These are phyloP conservation scores for Gymnocypris eckloni DNA, from an alignment of 2,797 vertebrate genomes.

Conservation along the genomic window DNA sequence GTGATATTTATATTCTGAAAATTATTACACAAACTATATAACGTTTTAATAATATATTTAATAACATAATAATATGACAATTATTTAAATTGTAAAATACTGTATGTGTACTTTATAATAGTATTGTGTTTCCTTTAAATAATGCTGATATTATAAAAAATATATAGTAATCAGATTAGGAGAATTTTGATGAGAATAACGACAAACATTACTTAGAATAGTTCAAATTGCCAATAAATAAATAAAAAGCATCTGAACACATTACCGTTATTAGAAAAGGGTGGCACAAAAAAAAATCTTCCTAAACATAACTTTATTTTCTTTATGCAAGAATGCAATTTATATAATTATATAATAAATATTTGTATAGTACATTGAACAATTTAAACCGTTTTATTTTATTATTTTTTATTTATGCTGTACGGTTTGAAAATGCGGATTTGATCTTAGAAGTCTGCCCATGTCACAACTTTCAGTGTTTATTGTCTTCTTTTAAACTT, in stretches of 20 bases:
- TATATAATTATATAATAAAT: background rate
- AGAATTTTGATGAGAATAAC: too few relatives aligned
- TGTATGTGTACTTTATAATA: background rate
- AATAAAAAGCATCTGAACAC: too few relatives aligned
- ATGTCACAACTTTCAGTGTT: background rate
- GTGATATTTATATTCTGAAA: too few relatives aligned
- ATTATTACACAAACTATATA: background rate
- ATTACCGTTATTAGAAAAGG: too few relatives aligned
- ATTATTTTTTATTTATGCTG: too few relatives aligned
- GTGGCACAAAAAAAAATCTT: too few relatives aligned
- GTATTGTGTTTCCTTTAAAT: background rate
- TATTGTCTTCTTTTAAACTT: background rate
- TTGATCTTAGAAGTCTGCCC: background rate
- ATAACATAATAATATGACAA: background rate
- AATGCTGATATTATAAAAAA: background rate
- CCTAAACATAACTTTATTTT: background rate
- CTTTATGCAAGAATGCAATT: background rate
- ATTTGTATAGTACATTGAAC: background rate
- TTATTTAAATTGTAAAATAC: background rate
- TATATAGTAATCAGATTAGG: too few relatives aligned
- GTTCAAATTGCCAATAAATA: too few relatives aligned
- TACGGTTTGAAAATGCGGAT: background rate
- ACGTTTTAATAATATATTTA: background rate
- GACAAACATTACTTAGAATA: too few relatives aligned
- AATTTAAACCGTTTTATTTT: background rate